Base-by-base conservation (phyloP, 1,140 invertebrate genomes). In the Cryptotermes secundus region DNA sequence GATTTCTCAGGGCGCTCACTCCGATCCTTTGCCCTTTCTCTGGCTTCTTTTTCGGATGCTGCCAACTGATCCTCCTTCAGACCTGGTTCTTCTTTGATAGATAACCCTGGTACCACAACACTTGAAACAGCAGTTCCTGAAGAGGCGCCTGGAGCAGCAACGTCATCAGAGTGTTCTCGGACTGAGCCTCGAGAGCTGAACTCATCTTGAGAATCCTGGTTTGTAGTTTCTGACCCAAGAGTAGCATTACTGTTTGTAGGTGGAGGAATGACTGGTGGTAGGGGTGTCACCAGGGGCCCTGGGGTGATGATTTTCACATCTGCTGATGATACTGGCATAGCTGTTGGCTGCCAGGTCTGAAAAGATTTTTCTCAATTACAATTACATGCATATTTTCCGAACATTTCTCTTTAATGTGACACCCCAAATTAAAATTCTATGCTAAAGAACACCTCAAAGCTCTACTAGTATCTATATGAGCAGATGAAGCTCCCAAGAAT, bases 231-330 rank as follows among this genome's bases (percentile, higher is more conserved):
- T 42, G 36, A 14, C 14, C 88, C 87, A 80, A 89, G 85, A n/a
- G 92, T 90, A 83, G 90, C 88, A 10, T 82, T 88, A 86, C 89
- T 91, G 87, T 88, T 90, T 38, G 80, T 24, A 19, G 81, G 81
- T 34, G 81, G 42, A 86, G 87, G 89, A 86, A 88, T 89, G 34
- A 89, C 84, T 34, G 88, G 90, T 53, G 89, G 89, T 72, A 90
- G 86, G 34, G 87, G 87, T 85, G 86, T 85, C 82, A 89, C 87
- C 24, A 87, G 86, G 80, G 90, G 92, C 2, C 91, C 92, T 2
- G 92, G 91, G 1, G 93, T 93, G 42, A 94, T 87, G 85, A 93
- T 91, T 88, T 94, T 94, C 59, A 94, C 93, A 84, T 93, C 93
- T 26, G 86, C 93, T 26, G 86, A 87, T 22, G 93, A 93, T 65